Conservation (phyloP, 1,140 invertebrate species). For the Penaeus vannamei region DNA sequence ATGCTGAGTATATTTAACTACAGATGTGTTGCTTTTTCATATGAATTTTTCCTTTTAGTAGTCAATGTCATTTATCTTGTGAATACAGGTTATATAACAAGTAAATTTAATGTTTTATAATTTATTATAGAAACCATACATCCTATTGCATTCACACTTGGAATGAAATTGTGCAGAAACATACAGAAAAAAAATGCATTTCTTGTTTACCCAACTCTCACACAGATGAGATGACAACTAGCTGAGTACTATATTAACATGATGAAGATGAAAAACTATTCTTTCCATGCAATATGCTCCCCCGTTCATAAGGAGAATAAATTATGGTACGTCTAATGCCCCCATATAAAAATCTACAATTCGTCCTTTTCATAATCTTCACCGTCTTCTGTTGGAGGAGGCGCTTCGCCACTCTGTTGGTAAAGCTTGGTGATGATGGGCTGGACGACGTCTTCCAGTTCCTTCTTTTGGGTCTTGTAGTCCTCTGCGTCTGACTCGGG, state of each 20-base stretch:
- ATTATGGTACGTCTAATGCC: constrained; percentile 38
- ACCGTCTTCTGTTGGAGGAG: constrained; percentile 52
- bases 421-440: constrained; percentile 99
- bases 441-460: constrained; percentile 94
- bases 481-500: constrained; percentile 94
- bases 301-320: constrained; percentile 43
- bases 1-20: too few species aligned
- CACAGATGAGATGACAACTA: constrained; percentile 36
- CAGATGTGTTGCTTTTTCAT: too few species aligned
- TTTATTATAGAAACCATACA: constrained; percentile 60
- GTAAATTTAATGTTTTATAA: not conserved
- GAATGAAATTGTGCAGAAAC: constrained; percentile 59
- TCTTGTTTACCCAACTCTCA: constrained; percentile 30
- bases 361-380: constrained; percentile 61
- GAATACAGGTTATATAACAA: too few species aligned
- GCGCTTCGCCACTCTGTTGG: constrained; percentile 74
- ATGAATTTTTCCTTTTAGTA: too few species aligned
- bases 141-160: constrained; percentile 43
- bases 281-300: constrained; percentile 28
- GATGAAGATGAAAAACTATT: constrained; percentile 49
- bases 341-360: constrained; percentile 50
- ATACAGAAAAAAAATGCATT: constrained; percentile 24
- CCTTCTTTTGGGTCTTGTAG: constrained; percentile 97
- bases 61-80: too few species aligned
- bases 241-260: constrained; percentile 26